Percentiles rank a stretch among this genome's conserved stretches.
Evolutionary conservation across 1,140 invertebrate species (phyloP).

Genomic region (Magallana gigas): DNA sequence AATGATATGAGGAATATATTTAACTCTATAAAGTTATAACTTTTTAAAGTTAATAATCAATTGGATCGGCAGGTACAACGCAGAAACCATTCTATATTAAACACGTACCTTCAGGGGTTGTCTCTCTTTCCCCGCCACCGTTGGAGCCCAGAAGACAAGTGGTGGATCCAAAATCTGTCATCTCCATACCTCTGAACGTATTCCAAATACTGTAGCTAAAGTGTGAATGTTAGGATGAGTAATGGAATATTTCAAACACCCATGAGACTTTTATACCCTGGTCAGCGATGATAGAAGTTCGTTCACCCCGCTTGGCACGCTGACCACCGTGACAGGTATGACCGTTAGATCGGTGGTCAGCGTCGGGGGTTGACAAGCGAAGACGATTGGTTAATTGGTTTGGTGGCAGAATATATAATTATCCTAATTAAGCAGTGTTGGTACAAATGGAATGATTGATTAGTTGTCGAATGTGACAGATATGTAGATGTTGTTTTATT

Average conservation of each 20-base stretch:
- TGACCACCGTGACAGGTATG: not conserved
- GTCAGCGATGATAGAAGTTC: not conserved
- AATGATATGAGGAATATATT: too few relatives aligned
- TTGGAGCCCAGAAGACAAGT: not conserved
- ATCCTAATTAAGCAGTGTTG: too few relatives aligned
- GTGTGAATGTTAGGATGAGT: not conserved
- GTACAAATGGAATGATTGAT: too few relatives aligned
- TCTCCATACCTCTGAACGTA: not conserved
- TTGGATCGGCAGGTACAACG: too few relatives aligned
- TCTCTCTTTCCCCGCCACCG: not conserved
- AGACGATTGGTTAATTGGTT: too few relatives aligned
- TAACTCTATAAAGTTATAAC: too few relatives aligned
- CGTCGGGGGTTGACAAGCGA: too few relatives aligned
- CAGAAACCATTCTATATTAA: not conserved
- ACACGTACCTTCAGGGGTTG: not conserved
- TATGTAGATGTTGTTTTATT: too few relatives aligned
- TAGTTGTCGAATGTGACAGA: too few relatives aligned
- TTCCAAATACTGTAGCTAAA: not conserved
- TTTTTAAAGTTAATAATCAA: too few relatives aligned
- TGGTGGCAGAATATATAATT: too few relatives aligned
- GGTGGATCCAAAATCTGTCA: slow-evolving; percentile 8
- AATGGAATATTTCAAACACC: not conserved
- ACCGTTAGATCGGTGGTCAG: too few relatives aligned
- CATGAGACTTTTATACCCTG: not conserved
- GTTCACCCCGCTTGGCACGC: not conserved